phyloP scores from a whole-genome alignment of 2,888 invertebrate species.

The Odontomyia ornata region DNA sequence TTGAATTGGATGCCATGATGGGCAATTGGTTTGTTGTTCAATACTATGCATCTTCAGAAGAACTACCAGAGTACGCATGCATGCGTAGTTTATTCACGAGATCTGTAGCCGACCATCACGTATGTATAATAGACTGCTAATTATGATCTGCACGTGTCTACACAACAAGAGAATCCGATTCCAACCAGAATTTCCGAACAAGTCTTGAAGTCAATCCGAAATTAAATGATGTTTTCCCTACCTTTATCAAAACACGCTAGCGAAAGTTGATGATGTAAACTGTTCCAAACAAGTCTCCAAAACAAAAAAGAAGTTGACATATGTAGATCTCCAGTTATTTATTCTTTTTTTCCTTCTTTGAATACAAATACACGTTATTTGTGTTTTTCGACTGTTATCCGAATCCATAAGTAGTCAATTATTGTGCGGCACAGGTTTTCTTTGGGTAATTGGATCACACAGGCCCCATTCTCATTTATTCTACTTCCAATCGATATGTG shows the following conservation, averaged over 20 bases:
- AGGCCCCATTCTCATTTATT: slow-evolving; percentile 7
- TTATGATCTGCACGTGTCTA: too few relatives aligned
- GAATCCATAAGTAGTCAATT: background rate
- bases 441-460: slow-evolving; percentile 44
- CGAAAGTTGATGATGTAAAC: too few relatives aligned
- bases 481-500: slow-evolving; percentile 44
- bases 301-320: too few relatives aligned
- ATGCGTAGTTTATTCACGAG: slow-evolving; percentile 73
- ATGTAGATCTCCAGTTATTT: too few relatives aligned
- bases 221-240: too few relatives aligned
- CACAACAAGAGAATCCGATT: too few relatives aligned
- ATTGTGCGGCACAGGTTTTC: background rate
- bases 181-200: too few relatives aligned
- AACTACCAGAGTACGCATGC: slow-evolving; percentile 84
- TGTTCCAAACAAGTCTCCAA: too few relatives aligned
- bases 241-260: too few relatives aligned
- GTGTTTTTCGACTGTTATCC: background rate
- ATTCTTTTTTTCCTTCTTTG: too few relatives aligned
- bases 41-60: slow-evolving; percentile 89
- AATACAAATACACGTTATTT: too few relatives aligned
- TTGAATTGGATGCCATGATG: slow-evolving; percentile 80
- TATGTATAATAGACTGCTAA: slow-evolving; percentile 55
- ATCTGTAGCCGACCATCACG: slow-evolving; percentile 61
- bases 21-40: slow-evolving; percentile 88
- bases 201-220: too few relatives aligned